Conservation (phyloP, 2,113 vertebrate species). For the zebrafish (Danio rerio) region DNA sequence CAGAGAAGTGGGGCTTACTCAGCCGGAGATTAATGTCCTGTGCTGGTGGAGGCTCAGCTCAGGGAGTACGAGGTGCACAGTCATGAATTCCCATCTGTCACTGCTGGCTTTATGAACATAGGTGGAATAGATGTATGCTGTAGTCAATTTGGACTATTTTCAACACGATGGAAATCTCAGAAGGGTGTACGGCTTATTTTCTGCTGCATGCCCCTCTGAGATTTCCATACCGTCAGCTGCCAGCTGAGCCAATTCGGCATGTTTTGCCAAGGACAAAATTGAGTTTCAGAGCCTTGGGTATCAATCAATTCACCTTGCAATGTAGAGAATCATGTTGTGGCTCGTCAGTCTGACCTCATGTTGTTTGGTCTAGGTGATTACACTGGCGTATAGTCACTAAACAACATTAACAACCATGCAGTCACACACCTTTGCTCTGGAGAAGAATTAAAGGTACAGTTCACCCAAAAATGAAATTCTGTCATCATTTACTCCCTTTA, state of each 20-base stretch:
- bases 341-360: background rate
- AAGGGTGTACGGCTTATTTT: slow-evolving; percentile 64
- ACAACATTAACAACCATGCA: background rate
- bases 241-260: slow-evolving; percentile 25
- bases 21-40: slow-evolving; percentile 55
- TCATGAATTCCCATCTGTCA: slow-evolving; percentile 54
- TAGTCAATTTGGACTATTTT: slow-evolving; percentile 41
- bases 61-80: slow-evolving; percentile 24
- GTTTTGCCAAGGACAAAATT: slow-evolving; percentile 49
- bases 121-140: slow-evolving; percentile 41
- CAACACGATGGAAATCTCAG: slow-evolving; percentile 56
- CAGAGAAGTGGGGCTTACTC: slow-evolving; percentile 13
- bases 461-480: too few relatives aligned
- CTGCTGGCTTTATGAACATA: slow-evolving; percentile 43
- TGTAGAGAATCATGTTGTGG: slow-evolving; percentile 1
- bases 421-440: background rate
- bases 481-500: too few relatives aligned
- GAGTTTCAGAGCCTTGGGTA: slow-evolving; percentile 17
- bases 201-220: slow-evolving; percentile 52
- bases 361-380: background rate
- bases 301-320: background rate
- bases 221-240: slow-evolving; percentile 20
- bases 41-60: slow-evolving; percentile 41
- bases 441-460: background rate
- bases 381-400: background rate